Conservation (phyloP, 1,140 invertebrate species). For the Pygmarrhopalites habei region DNA sequence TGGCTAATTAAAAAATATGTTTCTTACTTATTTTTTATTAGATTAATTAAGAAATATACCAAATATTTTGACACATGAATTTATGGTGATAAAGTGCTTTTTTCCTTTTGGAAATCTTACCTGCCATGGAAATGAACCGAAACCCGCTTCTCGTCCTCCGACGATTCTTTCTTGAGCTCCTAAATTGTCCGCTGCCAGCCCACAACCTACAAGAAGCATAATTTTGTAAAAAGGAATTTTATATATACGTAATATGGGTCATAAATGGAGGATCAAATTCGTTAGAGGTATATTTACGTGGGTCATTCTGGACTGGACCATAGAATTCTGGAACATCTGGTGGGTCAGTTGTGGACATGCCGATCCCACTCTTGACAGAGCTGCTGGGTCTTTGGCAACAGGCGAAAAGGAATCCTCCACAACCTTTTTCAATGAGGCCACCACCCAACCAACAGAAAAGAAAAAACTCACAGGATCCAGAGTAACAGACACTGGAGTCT, state of each 20-base stretch:
- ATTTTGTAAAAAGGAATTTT: too few relatives aligned
- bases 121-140: constrained; percentile 92
- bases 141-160: constrained; percentile 57
- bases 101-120: too few relatives aligned
- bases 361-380: constrained; percentile 59
- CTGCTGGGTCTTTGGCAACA: constrained; percentile 68
- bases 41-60: not conserved
- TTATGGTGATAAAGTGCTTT: too few relatives aligned
- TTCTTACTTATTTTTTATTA: too few relatives aligned
- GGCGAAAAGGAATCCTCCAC: constrained; percentile 70
- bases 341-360: constrained; percentile 39
- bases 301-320: constrained; percentile 51
- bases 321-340: constrained; percentile 46
- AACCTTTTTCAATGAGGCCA: constrained; percentile 75
- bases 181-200: constrained; percentile 65
- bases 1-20: too few relatives aligned
- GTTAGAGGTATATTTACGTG: constrained; percentile 41
- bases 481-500: constrained; percentile 51
- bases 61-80: not conserved
- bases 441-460: constrained; percentile 72
- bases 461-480: constrained; percentile 84
- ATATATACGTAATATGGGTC: not conserved
- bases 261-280: constrained; percentile 1
- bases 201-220: constrained; percentile 58
- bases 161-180: constrained; percentile 82